A percentile compares a stretch with the other conserved stretches of the same genome.
phyloP scores from a whole-genome alignment of 2,113 vertebrate genomes.

The Carassius carassius region DNA sequence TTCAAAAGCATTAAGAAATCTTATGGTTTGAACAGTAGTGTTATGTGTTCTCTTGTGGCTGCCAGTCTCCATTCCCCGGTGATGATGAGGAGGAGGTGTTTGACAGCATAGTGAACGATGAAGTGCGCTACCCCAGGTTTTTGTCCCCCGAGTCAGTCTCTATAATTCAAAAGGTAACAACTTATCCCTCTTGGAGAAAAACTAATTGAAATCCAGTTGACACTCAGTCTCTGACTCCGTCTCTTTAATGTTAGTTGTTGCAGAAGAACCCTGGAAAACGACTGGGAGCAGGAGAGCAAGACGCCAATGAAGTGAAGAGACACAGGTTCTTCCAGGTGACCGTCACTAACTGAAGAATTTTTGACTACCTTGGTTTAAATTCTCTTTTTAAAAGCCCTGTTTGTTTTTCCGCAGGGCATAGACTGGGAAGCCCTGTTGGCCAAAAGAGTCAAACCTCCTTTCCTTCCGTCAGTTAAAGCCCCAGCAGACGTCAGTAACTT shows the following conservation, averaged over 20 bases:
- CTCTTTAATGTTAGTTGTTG: slow-evolving; percentile 77
- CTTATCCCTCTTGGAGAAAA: not conserved
- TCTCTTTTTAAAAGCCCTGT: not conserved
- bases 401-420: slow-evolving; percentile 71
- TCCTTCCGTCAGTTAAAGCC: slow-evolving; percentile 92
- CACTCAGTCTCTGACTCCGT: not conserved
- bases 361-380: not conserved
- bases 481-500: slow-evolving; percentile 97
- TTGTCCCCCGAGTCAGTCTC: slow-evolving; percentile 83
- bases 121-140: slow-evolving; percentile 84
- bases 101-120: slow-evolving; percentile 92
- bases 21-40: not conserved
- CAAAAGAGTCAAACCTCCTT: slow-evolving; percentile 95
- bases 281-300: slow-evolving; percentile 84
- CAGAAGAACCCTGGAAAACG: slow-evolving; percentile 88
- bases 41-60: not conserved
- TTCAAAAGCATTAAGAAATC: not conserved
- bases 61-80: slow-evolving; percentile 91
- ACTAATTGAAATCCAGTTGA: not conserved
- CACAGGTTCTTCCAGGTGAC: slow-evolving; percentile 89
- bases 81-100: slow-evolving; percentile 98
- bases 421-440: slow-evolving; percentile 88
- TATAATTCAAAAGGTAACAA: slow-evolving; percentile 85
- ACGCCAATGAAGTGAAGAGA: slow-evolving; percentile 89
- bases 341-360: not conserved